A percentile compares a stretch with the other conserved stretches of the same genome.
phyloP scores from a whole-genome alignment of 2,797 vertebrate genomes.

The Coregonus ussuriensis region DNA sequence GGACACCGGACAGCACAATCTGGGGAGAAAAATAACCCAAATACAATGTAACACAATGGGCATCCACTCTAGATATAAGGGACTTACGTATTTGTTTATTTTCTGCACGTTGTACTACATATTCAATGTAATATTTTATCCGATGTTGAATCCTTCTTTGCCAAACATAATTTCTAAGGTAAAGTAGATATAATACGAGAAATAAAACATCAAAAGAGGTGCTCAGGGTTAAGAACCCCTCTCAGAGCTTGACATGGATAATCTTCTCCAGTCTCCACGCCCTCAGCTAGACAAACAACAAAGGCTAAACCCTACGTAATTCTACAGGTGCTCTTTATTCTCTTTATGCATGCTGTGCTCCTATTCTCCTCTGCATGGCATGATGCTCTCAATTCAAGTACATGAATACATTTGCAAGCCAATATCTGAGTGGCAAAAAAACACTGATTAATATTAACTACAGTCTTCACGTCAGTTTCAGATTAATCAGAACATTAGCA shows the following conservation, averaged over 20 bases:
- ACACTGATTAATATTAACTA: background rate
- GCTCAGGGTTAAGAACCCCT: background rate
- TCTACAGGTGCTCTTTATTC: background rate
- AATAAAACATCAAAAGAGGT: background rate
- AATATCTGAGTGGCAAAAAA: background rate
- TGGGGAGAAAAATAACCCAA: constrained; percentile 49
- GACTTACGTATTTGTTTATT: constrained; percentile 12
- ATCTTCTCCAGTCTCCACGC: background rate
- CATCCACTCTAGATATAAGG: background rate
- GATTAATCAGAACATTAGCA: background rate
- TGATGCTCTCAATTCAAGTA: background rate
- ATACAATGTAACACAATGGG: background rate
- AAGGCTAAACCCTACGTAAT: background rate
- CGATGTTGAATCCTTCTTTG: background rate
- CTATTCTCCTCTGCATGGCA: background rate
- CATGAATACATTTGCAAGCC: background rate
- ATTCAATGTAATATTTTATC: background rate
- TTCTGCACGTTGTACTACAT: background rate
- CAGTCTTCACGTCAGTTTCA: background rate
- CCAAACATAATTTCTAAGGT: background rate
- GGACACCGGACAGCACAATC: constrained; percentile 92
- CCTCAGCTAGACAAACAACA: background rate
- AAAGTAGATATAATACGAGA: background rate
- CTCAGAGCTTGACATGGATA: background rate
- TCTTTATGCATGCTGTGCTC: no score